Evolutionary conservation across 2,888 invertebrate genomes (phyloP), one percentile per base, ranked within the genome.

Genomic region (Kryphioiulus occultus): DNA sequence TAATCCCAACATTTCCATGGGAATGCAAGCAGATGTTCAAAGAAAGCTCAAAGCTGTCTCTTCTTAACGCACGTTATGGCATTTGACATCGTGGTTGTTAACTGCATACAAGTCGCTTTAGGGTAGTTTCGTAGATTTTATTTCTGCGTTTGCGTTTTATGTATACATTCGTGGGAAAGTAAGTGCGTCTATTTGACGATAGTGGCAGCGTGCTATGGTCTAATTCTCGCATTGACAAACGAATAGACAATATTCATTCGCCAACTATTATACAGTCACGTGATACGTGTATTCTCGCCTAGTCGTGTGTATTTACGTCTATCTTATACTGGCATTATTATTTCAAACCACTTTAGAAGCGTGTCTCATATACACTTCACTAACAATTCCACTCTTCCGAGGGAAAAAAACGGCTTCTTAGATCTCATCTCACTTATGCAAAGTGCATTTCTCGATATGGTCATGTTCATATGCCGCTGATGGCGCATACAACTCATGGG

Each of bases 31-130:
- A 26, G 68, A 68, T 26, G 68, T 26, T 10, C 19, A 26, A 5
- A 0, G 10, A 2, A 68, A 68, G 19, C 19, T 2, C 68, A 68
- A 26, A 26, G 26, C 26, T 68, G 26, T 26, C 68, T 68, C 68
- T 68, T 68, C 44, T 68, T 68, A 68, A 26, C 68, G 19, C 19
- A 68, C 68, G 68, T 68, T 68, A 68, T 68, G 68, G 68, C 68
- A 26, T 68, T 68, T 68, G 68, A 26, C 68, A 68, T 68, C 3
- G 26, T 26, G 68, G 68, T 68, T 22, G 68, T 68, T 68, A 68
- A 68, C 68, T 68, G 68, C 68, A 68, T n/a, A 68, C 68, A 68
- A 68, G 68, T 26, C 68, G 68, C 68, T 68, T 68, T 68, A 68
- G 68, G 68, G 68, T 26, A 68, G 68, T 68, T 68, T 68, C 68